Conservation (phyloP, 2,113 vertebrate species). For the Tragelaphus imberbis region DNA sequence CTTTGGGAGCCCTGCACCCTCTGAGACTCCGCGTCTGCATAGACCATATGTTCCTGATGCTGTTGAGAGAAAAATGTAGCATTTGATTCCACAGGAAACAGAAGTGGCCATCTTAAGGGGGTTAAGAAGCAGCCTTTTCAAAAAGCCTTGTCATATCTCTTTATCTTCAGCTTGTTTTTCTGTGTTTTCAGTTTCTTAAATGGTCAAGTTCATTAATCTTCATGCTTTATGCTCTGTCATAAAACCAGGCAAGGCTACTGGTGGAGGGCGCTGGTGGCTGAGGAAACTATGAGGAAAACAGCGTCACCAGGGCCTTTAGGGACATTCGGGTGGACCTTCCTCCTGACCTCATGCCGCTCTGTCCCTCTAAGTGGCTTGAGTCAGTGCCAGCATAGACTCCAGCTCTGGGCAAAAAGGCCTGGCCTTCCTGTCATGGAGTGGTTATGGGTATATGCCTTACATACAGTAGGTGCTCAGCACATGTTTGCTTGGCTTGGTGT, state of each 20-base stretch:
- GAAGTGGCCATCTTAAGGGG: not conserved
- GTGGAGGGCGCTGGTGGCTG: not conserved
- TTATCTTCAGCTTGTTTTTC: constrained; percentile 1
- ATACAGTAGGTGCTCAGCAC: not conserved
- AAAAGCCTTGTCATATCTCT: not conserved
- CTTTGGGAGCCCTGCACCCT: not conserved
- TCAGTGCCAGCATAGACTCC: not conserved
- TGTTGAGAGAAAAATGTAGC: not conserved
- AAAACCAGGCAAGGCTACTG: constrained; percentile 8
- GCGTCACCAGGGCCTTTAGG: not conserved
- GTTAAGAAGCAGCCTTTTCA: not conserved
- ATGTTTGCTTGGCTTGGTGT: not conserved
- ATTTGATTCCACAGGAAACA: not conserved
- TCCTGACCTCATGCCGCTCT: not conserved
- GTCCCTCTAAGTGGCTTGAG: not conserved
- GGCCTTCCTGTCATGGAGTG: not conserved
- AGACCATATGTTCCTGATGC: not conserved
- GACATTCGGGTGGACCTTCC: not conserved
- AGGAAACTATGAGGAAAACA: not conserved
- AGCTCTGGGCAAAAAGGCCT: not conserved
- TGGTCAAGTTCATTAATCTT: not conserved
- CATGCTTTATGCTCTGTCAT: not conserved
- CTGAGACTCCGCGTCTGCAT: not conserved
- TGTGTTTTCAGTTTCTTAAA: not conserved
- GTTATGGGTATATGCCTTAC: too few species aligned